Conservation (phyloP, 2,113 vertebrate genomes). For the Toxotes chatareus region DNA sequence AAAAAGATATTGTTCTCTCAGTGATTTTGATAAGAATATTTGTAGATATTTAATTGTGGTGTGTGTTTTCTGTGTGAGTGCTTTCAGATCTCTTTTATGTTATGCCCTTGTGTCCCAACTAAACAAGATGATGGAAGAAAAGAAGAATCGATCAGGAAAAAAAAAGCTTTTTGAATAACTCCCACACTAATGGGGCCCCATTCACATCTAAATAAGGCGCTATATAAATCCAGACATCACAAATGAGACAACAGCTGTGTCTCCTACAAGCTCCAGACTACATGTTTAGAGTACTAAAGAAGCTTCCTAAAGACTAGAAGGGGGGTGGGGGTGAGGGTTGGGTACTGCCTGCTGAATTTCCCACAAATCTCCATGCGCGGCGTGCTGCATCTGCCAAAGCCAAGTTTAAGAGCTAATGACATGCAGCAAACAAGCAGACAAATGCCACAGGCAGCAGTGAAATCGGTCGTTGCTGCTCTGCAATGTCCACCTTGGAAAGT, state of each 20-base stretch:
- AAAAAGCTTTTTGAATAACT: slow-evolving; percentile 5
- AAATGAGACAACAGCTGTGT: slow-evolving; percentile 64
- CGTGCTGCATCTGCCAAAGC: slow-evolving; percentile 35
- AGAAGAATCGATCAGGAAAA: not conserved
- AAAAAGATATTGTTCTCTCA: too few relatives aligned
- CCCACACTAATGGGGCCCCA: not conserved
- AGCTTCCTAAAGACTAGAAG: slow-evolving; percentile 44
- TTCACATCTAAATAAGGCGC: slow-evolving; percentile 6
- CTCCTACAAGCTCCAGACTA: slow-evolving; percentile 50
- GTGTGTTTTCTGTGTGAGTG: not conserved
- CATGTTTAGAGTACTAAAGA: slow-evolving; percentile 62
- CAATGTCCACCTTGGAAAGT: slow-evolving; percentile 54
- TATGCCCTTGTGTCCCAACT: not conserved
- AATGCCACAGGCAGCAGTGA: slow-evolving; percentile 42
- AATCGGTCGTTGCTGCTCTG: slow-evolving; percentile 38
- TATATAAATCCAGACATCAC: slow-evolving; percentile 24
- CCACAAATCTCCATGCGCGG: slow-evolving; percentile 61
- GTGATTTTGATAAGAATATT: not conserved
- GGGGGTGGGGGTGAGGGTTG: not conserved
- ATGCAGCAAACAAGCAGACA: slow-evolving; percentile 53
- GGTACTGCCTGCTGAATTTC: slow-evolving; percentile 47
- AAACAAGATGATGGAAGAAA: not conserved
- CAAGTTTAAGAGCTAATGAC: slow-evolving; percentile 34
- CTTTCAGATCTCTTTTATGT: not conserved
- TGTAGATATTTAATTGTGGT: not conserved